A percentile compares a stretch with the other conserved stretches of the same genome.
Conservation (phyloP, 2,113 vertebrate species). For the Gnathonemus echidnorhynchus region DNA sequence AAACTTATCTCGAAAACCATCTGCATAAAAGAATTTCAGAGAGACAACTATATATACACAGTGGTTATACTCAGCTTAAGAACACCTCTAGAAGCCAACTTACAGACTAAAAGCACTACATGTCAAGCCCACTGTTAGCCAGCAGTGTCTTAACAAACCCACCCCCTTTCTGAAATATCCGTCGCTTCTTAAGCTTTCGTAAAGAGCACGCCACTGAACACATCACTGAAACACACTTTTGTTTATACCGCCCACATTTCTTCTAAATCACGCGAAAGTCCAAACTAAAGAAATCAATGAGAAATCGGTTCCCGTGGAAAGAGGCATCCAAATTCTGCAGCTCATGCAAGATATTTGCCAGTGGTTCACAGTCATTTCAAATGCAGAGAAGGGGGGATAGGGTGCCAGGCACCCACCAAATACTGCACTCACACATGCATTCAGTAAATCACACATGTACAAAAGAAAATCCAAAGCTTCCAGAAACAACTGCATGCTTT, state of each 20-base stretch:
- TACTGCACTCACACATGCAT: constrained; percentile 29
- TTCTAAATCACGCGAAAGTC: neutral
- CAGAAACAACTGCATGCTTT: constrained; percentile 2
- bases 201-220: neutral
- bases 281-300: constrained; percentile 8
- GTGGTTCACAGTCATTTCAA: neutral
- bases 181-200: constrained; percentile 23
- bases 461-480: constrained; percentile 17
- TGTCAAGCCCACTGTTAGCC: neutral
- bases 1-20: neutral
- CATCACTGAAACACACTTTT: constrained; percentile 4
- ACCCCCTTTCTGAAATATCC: constrained; percentile 2
- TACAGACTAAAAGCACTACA: neutral
- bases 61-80: neutral
- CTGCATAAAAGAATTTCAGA: neutral
- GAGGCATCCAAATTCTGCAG: constrained; percentile 21
- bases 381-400: neutral
- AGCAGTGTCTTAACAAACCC: constrained; percentile 20
- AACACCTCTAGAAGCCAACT: neutral
- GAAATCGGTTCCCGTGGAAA: neutral
- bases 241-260: constrained; percentile 1
- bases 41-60: too few species aligned
- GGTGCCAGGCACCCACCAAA: neutral
- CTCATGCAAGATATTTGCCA: constrained; percentile 24
- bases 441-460: constrained; percentile 17